These are phyloP conservation scores for Melanotaenia duboulayi DNA, from an alignment of 2,113 vertebrate genomes.

Conservation along the genomic window DNA sequence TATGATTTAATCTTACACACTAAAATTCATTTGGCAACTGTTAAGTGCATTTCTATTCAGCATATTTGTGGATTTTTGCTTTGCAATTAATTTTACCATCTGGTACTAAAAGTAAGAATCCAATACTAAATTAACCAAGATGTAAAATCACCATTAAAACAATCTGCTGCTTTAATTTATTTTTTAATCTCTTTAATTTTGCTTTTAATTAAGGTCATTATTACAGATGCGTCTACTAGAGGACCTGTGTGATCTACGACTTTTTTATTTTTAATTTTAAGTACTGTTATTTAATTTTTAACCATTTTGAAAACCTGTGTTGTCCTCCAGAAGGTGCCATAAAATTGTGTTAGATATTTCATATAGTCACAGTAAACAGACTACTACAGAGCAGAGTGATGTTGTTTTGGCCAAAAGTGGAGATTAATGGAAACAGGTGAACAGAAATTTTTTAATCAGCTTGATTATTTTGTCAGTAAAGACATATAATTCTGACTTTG, in stretches of 20 bases:
- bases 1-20: neutral
- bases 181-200: neutral
- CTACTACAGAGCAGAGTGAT: neutral
- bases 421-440: neutral
- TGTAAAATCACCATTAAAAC: neutral
- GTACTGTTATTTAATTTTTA: too few species aligned
- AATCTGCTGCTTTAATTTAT: neutral
- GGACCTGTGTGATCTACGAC: neutral
- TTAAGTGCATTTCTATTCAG: neutral
- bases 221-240: neutral
- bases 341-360: too few species aligned
- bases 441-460: neutral
- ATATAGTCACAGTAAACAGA: neutral
- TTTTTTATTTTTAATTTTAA: neutral
- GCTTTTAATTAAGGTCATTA: neutral
- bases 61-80: neutral
- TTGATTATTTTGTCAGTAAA: neutral
- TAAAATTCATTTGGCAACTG: conserved; percentile 8
- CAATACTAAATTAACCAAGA: conserved; percentile 5
- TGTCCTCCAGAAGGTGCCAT: neutral
- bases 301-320: too few species aligned
- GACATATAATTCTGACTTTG: neutral
- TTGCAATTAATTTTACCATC: conserved; percentile 15
- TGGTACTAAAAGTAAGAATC: conserved; percentile 8
- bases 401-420: neutral